A percentile compares a stretch with the other conserved stretches of the same genome.
phyloP scores from a whole-genome alignment of 2,797 vertebrate species.

The Alca torda region DNA sequence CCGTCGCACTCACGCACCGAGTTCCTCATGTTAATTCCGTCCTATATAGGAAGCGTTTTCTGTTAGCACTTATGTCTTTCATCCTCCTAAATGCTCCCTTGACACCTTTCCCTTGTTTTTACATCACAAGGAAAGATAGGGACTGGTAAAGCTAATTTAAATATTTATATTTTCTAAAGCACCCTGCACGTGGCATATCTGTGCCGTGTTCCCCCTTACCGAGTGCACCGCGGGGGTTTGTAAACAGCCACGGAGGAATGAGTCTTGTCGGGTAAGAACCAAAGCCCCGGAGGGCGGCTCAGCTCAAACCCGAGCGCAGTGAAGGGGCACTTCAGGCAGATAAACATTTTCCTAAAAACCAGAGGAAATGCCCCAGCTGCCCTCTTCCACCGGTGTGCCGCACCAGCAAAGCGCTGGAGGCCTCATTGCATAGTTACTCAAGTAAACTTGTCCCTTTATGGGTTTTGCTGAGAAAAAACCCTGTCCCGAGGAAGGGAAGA shows the following conservation, averaged over 20 bases:
- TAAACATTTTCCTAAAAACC: not conserved
- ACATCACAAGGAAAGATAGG: not conserved
- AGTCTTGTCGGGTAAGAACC: not conserved
- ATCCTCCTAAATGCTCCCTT: not conserved
- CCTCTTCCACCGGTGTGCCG: not conserved
- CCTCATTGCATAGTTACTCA: too few species aligned
- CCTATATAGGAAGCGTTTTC: not conserved
- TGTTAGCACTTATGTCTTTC: not conserved
- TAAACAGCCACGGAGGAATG: too few species aligned
- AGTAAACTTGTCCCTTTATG: not conserved
- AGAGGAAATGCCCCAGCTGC: not conserved
- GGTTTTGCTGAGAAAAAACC: not conserved
- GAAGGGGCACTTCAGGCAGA: not conserved
- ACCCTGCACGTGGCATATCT: too few species aligned
- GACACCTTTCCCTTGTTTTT: not conserved
- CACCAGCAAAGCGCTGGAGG: not conserved
- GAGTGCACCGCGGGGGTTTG: rapidly evolving
- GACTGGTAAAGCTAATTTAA: not conserved
- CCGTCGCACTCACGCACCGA: rapidly evolving
- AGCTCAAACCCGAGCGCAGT: rapidly evolving
- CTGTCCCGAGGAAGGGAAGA: not conserved
- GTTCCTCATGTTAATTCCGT: not conserved
- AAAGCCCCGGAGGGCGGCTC: not conserved
- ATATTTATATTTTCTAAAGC: not conserved
- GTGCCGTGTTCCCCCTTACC: rapidly evolving